A percentile compares a stretch with the other conserved stretches of the same genome.
Evolutionary conservation across 2,888 invertebrate genomes (phyloP).

Genomic region (Phorcus lineatus): DNA sequence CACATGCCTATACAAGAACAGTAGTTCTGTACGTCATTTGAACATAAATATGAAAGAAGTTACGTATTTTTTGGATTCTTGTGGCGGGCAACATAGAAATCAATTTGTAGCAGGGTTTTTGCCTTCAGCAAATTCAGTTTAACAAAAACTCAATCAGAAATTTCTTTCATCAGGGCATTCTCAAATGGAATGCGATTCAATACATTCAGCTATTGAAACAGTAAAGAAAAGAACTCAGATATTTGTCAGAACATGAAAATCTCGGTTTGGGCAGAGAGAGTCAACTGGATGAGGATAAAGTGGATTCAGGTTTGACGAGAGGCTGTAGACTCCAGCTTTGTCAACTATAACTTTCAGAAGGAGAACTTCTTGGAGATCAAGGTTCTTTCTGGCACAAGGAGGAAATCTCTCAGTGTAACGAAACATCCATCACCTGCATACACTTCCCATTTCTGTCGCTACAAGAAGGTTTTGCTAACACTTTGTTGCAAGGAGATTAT

Average conservation of each 20-base stretch:
- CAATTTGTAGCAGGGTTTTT: constrained; percentile 10
- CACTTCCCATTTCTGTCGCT: too few species aligned
- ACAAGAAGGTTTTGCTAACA: too few species aligned
- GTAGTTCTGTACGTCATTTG: background rate
- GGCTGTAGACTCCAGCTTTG: background rate
- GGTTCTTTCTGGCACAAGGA: background rate
- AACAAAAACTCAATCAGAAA: too few species aligned
- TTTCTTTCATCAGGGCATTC: too few species aligned
- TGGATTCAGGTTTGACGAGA: background rate
- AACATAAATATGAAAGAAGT: background rate
- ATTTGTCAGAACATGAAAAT: background rate
- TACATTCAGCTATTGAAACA: background rate
- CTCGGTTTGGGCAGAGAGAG: background rate
- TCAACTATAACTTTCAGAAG: background rate
- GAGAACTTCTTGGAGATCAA: background rate
- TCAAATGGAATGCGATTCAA: background rate
- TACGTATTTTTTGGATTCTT: background rate
- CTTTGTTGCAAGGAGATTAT: too few species aligned
- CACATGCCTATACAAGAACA: background rate
- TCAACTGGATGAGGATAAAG: background rate
- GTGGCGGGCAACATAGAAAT: background rate
- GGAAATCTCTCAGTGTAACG: background rate
- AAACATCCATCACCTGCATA: too few species aligned
- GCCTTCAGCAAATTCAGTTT: too few species aligned
- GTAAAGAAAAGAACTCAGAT: background rate